Conservation (phyloP, 2,797 vertebrate species). For the Ceryle rudis region DNA sequence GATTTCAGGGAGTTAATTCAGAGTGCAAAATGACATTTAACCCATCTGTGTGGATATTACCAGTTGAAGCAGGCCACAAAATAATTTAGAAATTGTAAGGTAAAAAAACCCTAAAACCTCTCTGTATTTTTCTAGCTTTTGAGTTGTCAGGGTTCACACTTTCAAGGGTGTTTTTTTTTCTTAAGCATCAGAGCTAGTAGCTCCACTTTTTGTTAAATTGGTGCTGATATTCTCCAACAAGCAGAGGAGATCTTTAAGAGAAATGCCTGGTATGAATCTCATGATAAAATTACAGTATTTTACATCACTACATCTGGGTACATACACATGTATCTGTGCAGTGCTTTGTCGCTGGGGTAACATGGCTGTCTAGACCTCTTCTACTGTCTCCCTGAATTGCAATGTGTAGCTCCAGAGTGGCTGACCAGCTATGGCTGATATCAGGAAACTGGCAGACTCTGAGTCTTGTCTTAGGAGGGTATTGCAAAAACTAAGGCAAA, state of each 20-base stretch:
- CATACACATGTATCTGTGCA: background rate
- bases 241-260: background rate
- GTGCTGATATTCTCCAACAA: constrained; percentile 9
- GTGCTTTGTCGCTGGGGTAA: background rate
- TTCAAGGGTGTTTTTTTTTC: background rate
- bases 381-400: background rate
- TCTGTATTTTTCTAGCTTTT: constrained; percentile 22
- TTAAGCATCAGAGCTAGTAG: constrained; percentile 28
- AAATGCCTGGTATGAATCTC: background rate
- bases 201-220: constrained; percentile 12
- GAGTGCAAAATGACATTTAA: constrained; percentile 49
- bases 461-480: background rate
- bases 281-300: constrained; percentile 1
- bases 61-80: constrained; percentile 8
- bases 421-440: background rate
- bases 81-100: background rate
- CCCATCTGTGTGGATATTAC: constrained; percentile 39
- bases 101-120: background rate
- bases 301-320: background rate
- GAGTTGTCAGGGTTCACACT: constrained; percentile 26
- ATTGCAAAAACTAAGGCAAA: background rate
- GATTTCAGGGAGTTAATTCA: constrained; percentile 55
- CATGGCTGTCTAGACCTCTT: background rate
- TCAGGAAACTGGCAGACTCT: background rate
- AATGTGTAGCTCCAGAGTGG: background rate